Conservation (phyloP, 2,888 invertebrate genomes). For the Thereva nobilitata region DNA sequence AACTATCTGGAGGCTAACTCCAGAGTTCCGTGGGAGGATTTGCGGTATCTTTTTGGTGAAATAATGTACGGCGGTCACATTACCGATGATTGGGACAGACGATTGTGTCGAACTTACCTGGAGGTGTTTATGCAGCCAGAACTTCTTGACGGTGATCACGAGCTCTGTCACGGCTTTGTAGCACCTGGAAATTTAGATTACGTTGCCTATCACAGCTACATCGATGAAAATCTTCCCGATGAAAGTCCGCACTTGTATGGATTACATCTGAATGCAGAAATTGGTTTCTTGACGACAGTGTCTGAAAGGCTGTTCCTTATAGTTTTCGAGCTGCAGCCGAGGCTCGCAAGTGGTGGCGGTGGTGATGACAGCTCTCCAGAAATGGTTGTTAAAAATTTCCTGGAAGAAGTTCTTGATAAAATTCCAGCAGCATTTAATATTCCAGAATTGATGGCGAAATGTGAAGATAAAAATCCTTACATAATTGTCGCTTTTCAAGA, state of each 20-base stretch:
- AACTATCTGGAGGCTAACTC: constrained; percentile 90
- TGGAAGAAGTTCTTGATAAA: constrained; percentile 88
- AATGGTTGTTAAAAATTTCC: constrained; percentile 66
- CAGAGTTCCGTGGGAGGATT: constrained; percentile 91
- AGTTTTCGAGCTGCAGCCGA: constrained; percentile 88
- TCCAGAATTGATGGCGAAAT: constrained; percentile 79
- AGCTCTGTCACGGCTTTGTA: constrained; percentile 80
- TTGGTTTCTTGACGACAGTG: constrained; percentile 86
- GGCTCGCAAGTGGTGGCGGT: constrained; percentile 72
- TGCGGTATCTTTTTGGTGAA: constrained; percentile 92
- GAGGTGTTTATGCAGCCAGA: constrained; percentile 87
- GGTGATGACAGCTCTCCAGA: constrained; percentile 71
- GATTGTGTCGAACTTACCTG: constrained; percentile 83
- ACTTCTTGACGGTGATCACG: constrained; percentile 82
- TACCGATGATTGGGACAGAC: constrained; percentile 93
- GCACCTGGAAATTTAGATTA: constrained; percentile 90
- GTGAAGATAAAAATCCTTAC: constrained; percentile 88
- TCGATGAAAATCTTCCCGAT: constrained; percentile 82
- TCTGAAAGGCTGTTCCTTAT: constrained; percentile 83
- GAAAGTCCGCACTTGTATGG: constrained; percentile 92
- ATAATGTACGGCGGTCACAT: constrained; percentile 98
- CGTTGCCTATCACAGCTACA: constrained; percentile 81
- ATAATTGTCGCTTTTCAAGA: constrained; percentile 92
- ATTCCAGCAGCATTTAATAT: constrained; percentile 88
- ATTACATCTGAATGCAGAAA: constrained; percentile 92